phyloP scores from a whole-genome alignment of 2,113 vertebrate species.

The Tinamus guttatus region DNA sequence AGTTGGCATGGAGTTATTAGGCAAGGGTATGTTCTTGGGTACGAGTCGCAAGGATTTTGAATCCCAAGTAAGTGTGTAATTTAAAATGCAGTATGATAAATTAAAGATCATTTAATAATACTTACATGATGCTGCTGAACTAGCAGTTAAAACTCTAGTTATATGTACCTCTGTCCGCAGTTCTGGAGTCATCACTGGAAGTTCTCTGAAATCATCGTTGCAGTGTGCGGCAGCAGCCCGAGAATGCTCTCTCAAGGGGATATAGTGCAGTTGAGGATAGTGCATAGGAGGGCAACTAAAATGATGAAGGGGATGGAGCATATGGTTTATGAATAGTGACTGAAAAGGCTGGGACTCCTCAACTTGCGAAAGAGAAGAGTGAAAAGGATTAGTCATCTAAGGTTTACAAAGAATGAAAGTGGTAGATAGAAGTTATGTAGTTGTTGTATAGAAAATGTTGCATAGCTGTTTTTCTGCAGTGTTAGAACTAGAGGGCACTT shows the following conservation, averaged over 20 bases:
- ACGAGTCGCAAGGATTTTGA: not conserved
- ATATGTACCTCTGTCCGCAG: not conserved
- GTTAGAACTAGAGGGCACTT: not conserved
- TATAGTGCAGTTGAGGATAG: not conserved
- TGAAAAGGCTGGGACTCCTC: not conserved
- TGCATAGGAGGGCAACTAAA: not conserved
- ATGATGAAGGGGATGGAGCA: not conserved
- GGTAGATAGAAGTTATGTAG: not conserved
- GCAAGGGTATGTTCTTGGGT: not conserved
- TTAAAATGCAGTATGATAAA: not conserved
- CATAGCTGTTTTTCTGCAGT: not conserved
- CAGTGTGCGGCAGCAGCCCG: not conserved
- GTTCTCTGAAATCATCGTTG: not conserved
- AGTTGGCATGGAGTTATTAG: not conserved
- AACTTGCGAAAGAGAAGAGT: not conserved
- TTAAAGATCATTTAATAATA: not conserved
- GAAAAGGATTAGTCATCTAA: not conserved
- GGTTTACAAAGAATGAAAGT: not conserved
- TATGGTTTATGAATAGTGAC: not conserved
- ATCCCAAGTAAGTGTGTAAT: not conserved
- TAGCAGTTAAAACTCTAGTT: not conserved
- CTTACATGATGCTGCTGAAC: not conserved
- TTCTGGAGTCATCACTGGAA: not conserved
- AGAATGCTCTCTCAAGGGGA: not conserved
- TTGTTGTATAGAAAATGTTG: not conserved